phyloP scores from a whole-genome alignment of 2,113 vertebrate genomes.

The Pterocles gutturalis region DNA sequence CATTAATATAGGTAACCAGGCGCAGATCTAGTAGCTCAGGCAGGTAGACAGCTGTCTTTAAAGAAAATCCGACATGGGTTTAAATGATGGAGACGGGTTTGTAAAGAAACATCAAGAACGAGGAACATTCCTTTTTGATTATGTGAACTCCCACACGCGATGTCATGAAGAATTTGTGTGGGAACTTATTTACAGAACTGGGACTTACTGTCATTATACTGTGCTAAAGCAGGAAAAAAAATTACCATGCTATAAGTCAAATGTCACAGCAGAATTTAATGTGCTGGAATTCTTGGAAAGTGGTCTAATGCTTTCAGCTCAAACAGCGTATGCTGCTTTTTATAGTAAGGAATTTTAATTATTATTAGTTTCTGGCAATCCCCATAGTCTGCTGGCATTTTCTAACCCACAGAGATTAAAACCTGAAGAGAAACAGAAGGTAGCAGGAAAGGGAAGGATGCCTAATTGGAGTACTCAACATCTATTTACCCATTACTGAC shows the following conservation, averaged over 20 bases:
- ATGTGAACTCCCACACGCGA: constrained; percentile 51
- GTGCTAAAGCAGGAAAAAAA: constrained; percentile 14
- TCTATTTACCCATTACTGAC: neutral
- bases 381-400: constrained; percentile 38
- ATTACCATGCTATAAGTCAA: constrained; percentile 56
- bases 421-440: constrained; percentile 48
- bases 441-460: constrained; percentile 7
- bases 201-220: constrained; percentile 25
- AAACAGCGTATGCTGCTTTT: neutral
- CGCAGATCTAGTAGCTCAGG: neutral
- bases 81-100: neutral
- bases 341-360: constrained; percentile 60
- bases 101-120: neutral
- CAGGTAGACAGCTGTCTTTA: neutral
- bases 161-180: constrained; percentile 72
- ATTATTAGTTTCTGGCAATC: constrained; percentile 57
- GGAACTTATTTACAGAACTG: constrained; percentile 71
- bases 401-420: constrained; percentile 35
- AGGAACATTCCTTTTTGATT: constrained; percentile 65
- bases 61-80: neutral
- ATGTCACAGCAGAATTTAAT: constrained; percentile 60
- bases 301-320: constrained; percentile 28
- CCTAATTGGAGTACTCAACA: neutral
- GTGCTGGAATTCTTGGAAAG: constrained; percentile 62
- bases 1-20: neutral